Conservation (phyloP, 2,888 invertebrate species). For the Masnerella sp. region DNA sequence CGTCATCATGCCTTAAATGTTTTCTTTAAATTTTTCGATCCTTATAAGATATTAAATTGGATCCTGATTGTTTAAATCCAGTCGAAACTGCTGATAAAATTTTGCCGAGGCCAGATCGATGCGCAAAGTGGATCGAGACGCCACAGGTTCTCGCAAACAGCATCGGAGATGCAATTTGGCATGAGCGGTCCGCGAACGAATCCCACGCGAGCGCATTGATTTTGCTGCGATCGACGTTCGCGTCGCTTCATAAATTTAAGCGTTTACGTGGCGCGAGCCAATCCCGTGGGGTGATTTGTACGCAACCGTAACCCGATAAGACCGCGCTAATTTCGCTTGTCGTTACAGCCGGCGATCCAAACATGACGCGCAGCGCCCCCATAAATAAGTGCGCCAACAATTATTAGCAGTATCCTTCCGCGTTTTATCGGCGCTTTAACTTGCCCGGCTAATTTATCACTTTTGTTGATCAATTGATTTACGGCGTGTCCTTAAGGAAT, state of each 20-base stretch:
- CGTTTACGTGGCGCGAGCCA: constrained; percentile 40
- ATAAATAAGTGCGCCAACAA: constrained; percentile 21
- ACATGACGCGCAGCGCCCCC: constrained; percentile 9
- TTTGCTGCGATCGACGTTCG: constrained; percentile 52
- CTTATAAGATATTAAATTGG: too few species aligned
- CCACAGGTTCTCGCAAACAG: constrained; percentile 2
- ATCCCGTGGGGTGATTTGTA: constrained; percentile 46
- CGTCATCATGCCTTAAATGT: too few species aligned
- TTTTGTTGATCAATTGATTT: constrained; percentile 21
- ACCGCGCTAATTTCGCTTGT: constrained; percentile 52
- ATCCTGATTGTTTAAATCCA: too few species aligned
- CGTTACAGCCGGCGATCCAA: constrained; percentile 41
- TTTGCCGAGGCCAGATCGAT: too few species aligned
- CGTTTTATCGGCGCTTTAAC: constrained; percentile 23
- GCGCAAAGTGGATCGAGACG: background rate
- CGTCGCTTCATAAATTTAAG: constrained; percentile 51
- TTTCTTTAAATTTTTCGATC: too few species aligned
- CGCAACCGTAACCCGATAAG: constrained; percentile 47
- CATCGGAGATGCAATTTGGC: constrained; percentile 10
- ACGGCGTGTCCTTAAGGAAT: background rate
- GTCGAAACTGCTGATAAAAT: too few species aligned
- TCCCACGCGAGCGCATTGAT: constrained; percentile 47
- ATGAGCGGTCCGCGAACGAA: constrained; percentile 10
- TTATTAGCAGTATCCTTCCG: constrained; percentile 13
- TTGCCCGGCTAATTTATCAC: constrained; percentile 20